Conservation (phyloP, 2,113 vertebrate genomes). For the Crotalus horridus region DNA sequence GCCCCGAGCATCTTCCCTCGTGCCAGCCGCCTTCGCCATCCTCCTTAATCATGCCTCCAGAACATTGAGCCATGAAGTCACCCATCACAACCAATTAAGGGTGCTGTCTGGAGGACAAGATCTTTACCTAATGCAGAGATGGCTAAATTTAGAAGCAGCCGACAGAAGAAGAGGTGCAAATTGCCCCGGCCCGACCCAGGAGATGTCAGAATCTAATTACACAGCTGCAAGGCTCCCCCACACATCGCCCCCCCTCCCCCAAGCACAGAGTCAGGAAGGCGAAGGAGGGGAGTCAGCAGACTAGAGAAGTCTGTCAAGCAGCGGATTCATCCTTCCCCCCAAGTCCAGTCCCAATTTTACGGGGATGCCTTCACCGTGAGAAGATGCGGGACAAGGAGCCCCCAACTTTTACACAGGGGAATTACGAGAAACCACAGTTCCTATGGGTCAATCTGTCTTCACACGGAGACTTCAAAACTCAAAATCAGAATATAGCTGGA, state of each 20-base stretch:
- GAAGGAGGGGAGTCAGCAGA: neutral
- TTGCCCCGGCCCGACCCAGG: conserved; percentile 14
- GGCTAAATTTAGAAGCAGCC: conserved; percentile 35
- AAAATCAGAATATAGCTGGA: no score
- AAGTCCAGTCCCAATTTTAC: neutral
- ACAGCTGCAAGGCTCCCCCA: neutral
- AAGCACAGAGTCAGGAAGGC: neutral
- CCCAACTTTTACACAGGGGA: no score
- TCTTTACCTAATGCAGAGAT: conserved; percentile 33
- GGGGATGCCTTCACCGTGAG: no score
- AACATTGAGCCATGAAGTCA: conserved; percentile 5
- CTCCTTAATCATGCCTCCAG: neutral
- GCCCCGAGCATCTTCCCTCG: neutral
- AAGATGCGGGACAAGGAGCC: no score
- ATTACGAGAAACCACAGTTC: no score
- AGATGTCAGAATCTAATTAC: conserved; percentile 43
- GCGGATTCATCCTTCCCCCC: neutral
- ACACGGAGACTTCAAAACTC: neutral
- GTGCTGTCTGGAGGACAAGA: conserved; percentile 30
- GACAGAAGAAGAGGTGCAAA: conserved; percentile 31
- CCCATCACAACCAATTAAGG: conserved; percentile 37
- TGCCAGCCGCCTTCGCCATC: neutral
- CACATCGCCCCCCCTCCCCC: neutral
- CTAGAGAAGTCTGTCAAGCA: neutral
- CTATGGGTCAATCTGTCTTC: neutral